phyloP scores from a whole-genome alignment of 2,797 vertebrate genomes.

The Cynodonichthys magdalenae region DNA sequence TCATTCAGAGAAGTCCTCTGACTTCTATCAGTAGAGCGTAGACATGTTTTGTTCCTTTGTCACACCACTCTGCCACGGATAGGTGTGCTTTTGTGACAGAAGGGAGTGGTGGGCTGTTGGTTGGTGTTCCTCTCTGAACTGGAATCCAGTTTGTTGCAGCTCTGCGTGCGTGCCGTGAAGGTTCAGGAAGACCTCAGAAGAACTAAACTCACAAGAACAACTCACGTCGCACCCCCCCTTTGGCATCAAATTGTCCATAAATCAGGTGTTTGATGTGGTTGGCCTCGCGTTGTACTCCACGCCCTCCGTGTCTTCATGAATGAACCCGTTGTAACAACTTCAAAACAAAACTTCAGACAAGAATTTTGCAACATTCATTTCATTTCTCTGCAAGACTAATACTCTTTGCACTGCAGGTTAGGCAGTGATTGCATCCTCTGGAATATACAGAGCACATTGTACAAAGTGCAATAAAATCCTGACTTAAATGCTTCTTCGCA shows the following conservation, averaged over 20 bases:
- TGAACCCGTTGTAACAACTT: conserved; percentile 56
- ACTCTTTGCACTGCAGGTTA: conserved; percentile 31
- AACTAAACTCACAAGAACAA: conserved; percentile 22
- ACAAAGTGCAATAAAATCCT: not conserved
- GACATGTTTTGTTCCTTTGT: conserved; percentile 55
- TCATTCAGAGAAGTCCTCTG: conserved; percentile 37
- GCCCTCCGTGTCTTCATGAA: conserved; percentile 64
- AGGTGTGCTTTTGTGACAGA: conserved; percentile 54
- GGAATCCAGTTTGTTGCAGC: conserved; percentile 33
- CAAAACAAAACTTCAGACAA: conserved; percentile 45
- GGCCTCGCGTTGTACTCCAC: conserved; percentile 54
- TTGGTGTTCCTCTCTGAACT: conserved; percentile 34
- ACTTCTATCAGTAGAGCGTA: conserved; percentile 22
- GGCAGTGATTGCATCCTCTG: conserved; percentile 10
- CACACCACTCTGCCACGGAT: conserved; percentile 29
- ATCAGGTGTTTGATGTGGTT: conserved; percentile 71
- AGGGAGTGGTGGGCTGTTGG: conserved; percentile 63
- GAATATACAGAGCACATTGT: conserved; percentile 1
- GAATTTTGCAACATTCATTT: conserved; percentile 48
- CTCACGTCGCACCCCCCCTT: conserved; percentile 18
- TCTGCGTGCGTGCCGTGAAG: conserved; percentile 36
- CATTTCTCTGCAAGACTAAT: conserved; percentile 32
- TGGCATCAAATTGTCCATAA: conserved; percentile 52
- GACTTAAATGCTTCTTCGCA: not conserved
- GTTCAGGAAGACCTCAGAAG: conserved; percentile 31